Conservation (phyloP, 53 echinoderm and acorn worm genomes). For the Patiria pectinifera region DNA sequence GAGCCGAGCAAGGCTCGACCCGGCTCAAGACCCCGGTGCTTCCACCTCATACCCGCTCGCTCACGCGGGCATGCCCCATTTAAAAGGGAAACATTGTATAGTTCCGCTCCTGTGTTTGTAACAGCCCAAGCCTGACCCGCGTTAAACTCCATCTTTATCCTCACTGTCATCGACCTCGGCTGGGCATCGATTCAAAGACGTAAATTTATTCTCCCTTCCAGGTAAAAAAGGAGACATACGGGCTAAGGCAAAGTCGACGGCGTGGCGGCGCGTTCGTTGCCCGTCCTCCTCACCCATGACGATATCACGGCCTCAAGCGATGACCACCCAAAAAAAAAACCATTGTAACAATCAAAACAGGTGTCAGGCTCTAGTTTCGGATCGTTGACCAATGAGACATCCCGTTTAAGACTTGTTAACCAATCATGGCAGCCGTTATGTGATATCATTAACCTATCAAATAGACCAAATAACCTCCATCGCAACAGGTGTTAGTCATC, state of each 20-base stretch:
- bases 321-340: neutral
- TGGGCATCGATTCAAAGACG: conserved; percentile 33
- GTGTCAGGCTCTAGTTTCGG: conserved; percentile 34
- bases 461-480: neutral
- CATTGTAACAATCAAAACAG: conserved; percentile 42
- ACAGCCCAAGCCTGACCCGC: conserved; percentile 21
- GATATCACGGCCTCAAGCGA: neutral
- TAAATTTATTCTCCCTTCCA: conserved; percentile 46
- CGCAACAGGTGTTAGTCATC: conserved; percentile 31
- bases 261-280: neutral
- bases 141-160: conserved; percentile 46
- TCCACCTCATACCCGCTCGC: too few relatives aligned
- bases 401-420: conserved; percentile 4
- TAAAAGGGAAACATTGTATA: too few relatives aligned
- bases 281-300: neutral
- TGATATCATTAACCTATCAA: conserved; percentile 19
- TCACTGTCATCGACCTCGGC: conserved; percentile 50
- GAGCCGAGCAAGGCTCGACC: too few relatives aligned
- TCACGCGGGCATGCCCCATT: too few relatives aligned
- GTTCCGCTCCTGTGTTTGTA: neutral
- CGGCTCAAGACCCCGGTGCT: too few relatives aligned
- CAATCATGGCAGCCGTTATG: conserved; percentile 7
- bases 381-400: neutral
- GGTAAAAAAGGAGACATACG: conserved; percentile 11
- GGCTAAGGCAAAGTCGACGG: neutral